These are phyloP conservation scores for Nomada hirtipes DNA, from an alignment of 2,888 invertebrate genomes.

Conservation along the genomic window DNA sequence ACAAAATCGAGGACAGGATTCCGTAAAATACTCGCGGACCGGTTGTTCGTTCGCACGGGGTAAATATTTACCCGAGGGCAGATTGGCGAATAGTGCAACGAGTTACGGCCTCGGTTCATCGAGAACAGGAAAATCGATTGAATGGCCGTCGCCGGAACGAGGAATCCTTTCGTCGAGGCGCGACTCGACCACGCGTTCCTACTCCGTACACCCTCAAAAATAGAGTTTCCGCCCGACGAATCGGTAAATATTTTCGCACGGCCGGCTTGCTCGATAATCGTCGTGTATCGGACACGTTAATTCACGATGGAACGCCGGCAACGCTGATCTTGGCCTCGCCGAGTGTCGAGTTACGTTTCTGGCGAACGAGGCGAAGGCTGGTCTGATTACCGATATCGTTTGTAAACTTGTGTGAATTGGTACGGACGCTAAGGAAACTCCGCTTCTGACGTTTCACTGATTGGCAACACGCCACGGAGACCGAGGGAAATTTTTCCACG, in stretches of 20 bases:
- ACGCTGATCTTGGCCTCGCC: constrained; percentile 37
- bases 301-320: constrained; percentile 24
- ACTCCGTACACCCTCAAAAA: constrained; percentile 31
- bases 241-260: constrained; percentile 60
- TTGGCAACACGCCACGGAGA: constrained; percentile 19
- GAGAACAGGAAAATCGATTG: constrained; percentile 18
- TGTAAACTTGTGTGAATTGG: constrained; percentile 17
- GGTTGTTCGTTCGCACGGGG: constrained; percentile 1
- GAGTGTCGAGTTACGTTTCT: constrained; percentile 14
- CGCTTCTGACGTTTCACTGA: neutral
- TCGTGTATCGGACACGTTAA: constrained; percentile 23
- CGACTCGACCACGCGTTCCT: constrained; percentile 3
- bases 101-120: constrained; percentile 21
- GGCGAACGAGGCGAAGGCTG: neutral
- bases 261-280: constrained; percentile 38
- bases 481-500: neutral
- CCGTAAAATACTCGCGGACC: constrained; percentile 6
- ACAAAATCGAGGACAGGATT: constrained; percentile 7
- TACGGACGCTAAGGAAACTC: neutral
- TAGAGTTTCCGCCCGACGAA: constrained; percentile 28
- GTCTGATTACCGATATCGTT: constrained; percentile 21
- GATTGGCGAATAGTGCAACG: constrained; percentile 15
- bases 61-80: constrained; percentile 33
- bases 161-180: constrained; percentile 14
- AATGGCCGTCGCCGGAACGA: constrained; percentile 18